A percentile compares a stretch with the other conserved stretches of the same genome.
Conservation (phyloP, 2,888 invertebrate genomes). For the Chloromyia formosa region DNA sequence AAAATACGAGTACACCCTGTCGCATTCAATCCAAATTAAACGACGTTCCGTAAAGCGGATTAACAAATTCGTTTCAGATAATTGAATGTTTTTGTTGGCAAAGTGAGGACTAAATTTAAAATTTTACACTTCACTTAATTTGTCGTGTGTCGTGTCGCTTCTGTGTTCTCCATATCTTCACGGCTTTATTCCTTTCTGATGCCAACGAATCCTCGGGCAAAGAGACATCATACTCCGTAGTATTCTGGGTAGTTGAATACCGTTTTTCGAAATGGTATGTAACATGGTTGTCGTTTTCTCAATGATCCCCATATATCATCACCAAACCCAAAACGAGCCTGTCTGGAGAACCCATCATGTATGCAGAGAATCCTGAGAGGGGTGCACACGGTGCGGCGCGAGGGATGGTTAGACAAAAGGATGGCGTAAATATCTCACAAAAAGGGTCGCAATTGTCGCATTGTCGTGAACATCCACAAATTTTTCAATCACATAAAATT, state of each 20-base stretch:
- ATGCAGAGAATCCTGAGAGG: too few relatives aligned
- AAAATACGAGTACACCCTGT: neutral
- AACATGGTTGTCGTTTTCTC: slow-evolving; percentile 3
- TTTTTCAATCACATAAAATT: slow-evolving; percentile 15
- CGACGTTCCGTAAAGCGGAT: slow-evolving; percentile 60
- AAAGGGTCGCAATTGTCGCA: slow-evolving; percentile 31
- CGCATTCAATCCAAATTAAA: slow-evolving; percentile 24
- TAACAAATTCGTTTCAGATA: slow-evolving; percentile 63
- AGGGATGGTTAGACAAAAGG: slow-evolving; percentile 22
- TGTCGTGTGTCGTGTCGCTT: slow-evolving; percentile 49
- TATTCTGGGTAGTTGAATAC: neutral
- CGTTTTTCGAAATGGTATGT: neutral
- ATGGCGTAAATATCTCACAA: slow-evolving; percentile 18
- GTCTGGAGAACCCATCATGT: too few relatives aligned
- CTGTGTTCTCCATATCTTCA: neutral
- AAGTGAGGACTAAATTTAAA: slow-evolving; percentile 65
- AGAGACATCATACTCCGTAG: neutral
- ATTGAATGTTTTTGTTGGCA: slow-evolving; percentile 61
- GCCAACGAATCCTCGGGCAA: neutral
- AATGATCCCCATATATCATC: slow-evolving; percentile 23
- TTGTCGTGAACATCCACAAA: neutral
- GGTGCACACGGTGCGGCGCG: neutral
- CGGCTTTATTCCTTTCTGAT: slow-evolving; percentile 3
- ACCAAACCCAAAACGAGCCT: too few relatives aligned
- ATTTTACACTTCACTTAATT: slow-evolving; percentile 65